Evolutionary conservation across 2,797 vertebrate species (phyloP), one percentile per base, ranked within the genome.

Genomic region (Artibeus lituratus): DNA sequence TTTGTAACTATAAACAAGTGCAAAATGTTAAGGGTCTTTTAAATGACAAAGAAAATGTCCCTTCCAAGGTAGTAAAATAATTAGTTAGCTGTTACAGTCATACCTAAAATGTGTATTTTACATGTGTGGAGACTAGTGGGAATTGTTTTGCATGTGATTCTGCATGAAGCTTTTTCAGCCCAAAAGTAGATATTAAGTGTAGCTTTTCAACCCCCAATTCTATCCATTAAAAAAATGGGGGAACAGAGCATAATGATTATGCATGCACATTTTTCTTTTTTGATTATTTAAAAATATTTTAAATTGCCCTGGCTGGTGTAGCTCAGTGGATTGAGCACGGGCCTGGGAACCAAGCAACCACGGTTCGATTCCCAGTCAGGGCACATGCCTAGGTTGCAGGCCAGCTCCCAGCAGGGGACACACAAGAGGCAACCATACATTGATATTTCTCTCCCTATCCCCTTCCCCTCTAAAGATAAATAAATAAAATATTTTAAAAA

Each of bases 31-130:
- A 92, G 7, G 42, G 10, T 39, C 47, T 95, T 87, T 95, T 69
- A 80, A 95, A 96, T 59, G 29, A 90, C 55, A 62, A 26, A 93
- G 83, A 90, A 77, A 94, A 91, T 91, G 69, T 55, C 91, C 39
- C 74, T 29, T 94, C 47, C 7, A 67, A 65, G 12, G 81, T 19
- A 85, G 67, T 47, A 89, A 53, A 87, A 80, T 24, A 37, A 74
- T 77, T 91, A 81, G 14, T 32, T 91, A 85, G 18, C 39, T 70
- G 22, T 35, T 65, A 92, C 44, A 86, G 37, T 88, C 84, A 90
- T 8, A 94, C 2, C 53, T 72, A 53, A 95, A 94, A 78, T 85
- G 39, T n/a, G 1, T 57, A 89, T 47, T 94, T 95, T 80, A 89
- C 9, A 78, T 0, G 2, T 73, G 2, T 19, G 35, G 24, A 90